Conservation (phyloP, 2,113 vertebrate genomes). For the Telmatochromis sp. region DNA sequence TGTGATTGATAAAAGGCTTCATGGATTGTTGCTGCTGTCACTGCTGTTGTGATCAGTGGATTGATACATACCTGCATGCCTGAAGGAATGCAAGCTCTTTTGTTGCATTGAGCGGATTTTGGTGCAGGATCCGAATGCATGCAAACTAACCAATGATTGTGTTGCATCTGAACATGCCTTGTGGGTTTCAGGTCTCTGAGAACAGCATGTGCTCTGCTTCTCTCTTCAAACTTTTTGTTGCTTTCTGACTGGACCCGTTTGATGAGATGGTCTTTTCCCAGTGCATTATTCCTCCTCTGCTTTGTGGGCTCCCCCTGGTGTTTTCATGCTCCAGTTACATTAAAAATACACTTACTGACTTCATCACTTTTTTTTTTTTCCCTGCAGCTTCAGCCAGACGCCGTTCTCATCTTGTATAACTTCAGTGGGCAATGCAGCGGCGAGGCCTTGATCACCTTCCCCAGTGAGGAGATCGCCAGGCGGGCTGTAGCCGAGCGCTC, state of each 20-base stretch:
- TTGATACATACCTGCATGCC: background rate
- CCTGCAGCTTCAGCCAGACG: constrained; percentile 80
- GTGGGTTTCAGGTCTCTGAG: constrained; percentile 9
- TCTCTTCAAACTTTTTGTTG: background rate
- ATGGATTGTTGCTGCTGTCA: background rate
- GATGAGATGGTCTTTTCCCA: background rate
- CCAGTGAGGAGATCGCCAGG: constrained; percentile 78
- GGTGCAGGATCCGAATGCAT: background rate
- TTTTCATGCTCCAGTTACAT: background rate
- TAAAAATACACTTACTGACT: background rate
- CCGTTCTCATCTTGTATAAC: constrained; percentile 83
- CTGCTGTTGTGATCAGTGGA: background rate
- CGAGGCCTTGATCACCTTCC: constrained; percentile 84
- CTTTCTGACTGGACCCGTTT: background rate
- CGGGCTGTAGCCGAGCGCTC: constrained; percentile 79
- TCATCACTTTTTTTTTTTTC: background rate
- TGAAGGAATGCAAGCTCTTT: background rate
- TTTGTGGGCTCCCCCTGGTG: constrained; percentile 37
- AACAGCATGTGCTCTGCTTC: constrained; percentile 9
- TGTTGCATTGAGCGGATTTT: background rate
- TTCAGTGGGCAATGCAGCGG: constrained; percentile 87
- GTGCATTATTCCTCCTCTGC: background rate
- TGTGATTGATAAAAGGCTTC: background rate
- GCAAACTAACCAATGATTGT: background rate
- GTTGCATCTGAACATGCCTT: background rate